Evolutionary conservation across 2,797 vertebrate genomes (phyloP).

Genomic region (Danio jaintianensis): DNA sequence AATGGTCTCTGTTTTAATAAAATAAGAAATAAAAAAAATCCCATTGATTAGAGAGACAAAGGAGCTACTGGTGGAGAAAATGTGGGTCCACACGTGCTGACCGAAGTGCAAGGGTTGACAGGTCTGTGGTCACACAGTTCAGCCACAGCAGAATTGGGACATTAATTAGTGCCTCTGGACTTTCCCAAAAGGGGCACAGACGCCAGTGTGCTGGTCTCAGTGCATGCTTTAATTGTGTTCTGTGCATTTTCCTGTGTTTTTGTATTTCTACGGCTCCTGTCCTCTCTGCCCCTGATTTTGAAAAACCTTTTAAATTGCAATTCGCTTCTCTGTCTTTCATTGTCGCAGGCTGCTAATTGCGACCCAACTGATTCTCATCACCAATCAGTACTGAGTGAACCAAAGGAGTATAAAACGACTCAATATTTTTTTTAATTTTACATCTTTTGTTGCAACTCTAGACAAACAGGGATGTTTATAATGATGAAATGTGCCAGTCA

Average conservation of each 20-base stretch:
- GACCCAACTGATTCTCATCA: too few species aligned
- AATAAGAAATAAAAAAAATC: constrained; percentile 33
- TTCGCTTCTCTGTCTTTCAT: too few species aligned
- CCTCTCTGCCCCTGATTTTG: too few species aligned
- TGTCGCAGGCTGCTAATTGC: too few species aligned
- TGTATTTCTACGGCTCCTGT: constrained; percentile 18
- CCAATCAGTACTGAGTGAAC: too few species aligned
- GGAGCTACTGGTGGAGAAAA: constrained; percentile 55
- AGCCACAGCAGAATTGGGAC: constrained; percentile 57
- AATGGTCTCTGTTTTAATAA: constrained; percentile 21
- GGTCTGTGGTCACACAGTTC: constrained; percentile 52
- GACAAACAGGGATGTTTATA: too few species aligned
- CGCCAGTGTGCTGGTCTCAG: constrained; percentile 42
- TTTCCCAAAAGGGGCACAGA: constrained; percentile 35
- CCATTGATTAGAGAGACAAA: constrained; percentile 58
- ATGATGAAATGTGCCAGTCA: too few species aligned
- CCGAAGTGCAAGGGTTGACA: constrained; percentile 47
- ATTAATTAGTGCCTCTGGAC: constrained; percentile 55
- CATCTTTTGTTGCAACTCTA: too few species aligned
- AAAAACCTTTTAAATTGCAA: too few species aligned
- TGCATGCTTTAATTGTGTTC: constrained; percentile 51
- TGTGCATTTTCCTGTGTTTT: constrained; percentile 38
- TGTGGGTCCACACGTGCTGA: constrained; percentile 58
- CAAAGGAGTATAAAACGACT: too few species aligned
- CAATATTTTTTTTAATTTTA: too few species aligned